Evolutionary conservation across 2,888 invertebrate species (phyloP).

Genomic region (Himalopsyche japonica): DNA sequence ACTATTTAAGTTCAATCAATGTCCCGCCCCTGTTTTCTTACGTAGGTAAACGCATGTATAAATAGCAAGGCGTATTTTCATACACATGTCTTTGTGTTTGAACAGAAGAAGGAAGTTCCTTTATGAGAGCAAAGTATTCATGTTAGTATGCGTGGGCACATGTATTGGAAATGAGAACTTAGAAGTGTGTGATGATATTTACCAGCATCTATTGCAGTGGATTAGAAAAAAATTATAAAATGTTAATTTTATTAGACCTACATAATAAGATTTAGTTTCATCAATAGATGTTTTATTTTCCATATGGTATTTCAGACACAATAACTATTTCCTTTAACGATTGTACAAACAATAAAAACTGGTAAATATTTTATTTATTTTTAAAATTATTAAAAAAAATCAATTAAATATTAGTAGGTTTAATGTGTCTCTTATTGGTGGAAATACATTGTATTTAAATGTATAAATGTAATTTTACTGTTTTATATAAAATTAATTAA

Average conservation of each 20-base stretch:
- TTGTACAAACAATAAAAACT: no score
- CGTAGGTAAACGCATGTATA: background rate
- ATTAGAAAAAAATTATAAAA: background rate
- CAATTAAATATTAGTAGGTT: no score
- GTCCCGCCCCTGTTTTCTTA: background rate
- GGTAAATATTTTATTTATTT: no score
- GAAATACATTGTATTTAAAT: no score
- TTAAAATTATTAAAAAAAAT: no score
- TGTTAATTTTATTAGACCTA: background rate
- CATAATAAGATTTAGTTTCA: no score
- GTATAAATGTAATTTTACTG: no score
- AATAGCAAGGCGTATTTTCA: background rate
- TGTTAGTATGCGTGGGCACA: background rate
- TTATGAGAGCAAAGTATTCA: background rate
- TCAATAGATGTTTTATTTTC: no score
- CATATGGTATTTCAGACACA: no score
- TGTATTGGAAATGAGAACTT: background rate
- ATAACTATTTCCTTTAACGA: no score
- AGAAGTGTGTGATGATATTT: background rate
- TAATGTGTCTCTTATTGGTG: no score
- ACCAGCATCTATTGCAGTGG: background rate
- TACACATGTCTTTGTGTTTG: background rate
- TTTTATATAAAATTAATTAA: no score
- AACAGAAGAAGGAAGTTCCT: background rate
- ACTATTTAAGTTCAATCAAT: background rate